Base-by-base conservation (phyloP, 1,140 invertebrate genomes). In the Zophobas morio region DNA sequence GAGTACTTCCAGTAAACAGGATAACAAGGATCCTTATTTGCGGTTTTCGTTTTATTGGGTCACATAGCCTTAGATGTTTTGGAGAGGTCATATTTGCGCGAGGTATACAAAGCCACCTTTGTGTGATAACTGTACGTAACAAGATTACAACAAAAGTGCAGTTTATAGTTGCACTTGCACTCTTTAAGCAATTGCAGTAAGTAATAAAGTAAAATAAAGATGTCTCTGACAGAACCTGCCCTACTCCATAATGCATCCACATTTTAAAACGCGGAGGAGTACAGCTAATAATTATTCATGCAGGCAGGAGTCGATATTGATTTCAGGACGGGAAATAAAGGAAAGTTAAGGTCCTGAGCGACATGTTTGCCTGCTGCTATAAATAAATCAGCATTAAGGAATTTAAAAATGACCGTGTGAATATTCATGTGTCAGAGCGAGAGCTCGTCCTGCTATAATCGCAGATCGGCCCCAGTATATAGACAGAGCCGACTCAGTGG, bases 341-440 rank as follows among this genome's bases (percentile, higher is more conserved):
- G 35, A 49, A 73, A 73, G 54, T 73, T 73, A 73, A 73, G 56
- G 49, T 73, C 71, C 54, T 40, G 40, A 73, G 71, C 37, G 71
- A 73, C 71, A 73, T 73, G 36, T 73, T 73, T 73, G 71, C 71
- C 20, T 56, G 71, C 49, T 73, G 40, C 39, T 73, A 73, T 73
- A 56, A 73, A 73, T 73, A 73, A 73, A 73, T 73, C 71, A 73
- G 49, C 71, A 73, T 73, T 73, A 73, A 73, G 49, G 71, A 73
- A 73, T 73, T 73, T 73, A 54, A 73, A 73, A 73, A 73, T 73
- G 49, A 73, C 71, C 49, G 71, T 54, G 71, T 73, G 71, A 73
- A 73, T 73, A 73, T 73, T 73, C 71, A 73, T 73, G 71, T 73
- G 70, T 51, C 53, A 51, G 37, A 53, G 49, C 49, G 5, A 53